A percentile compares a stretch with the other conserved stretches of the same genome.
phyloP scores from a whole-genome alignment of 2,888 invertebrate species.

The Pantelozetes paolii region DNA sequence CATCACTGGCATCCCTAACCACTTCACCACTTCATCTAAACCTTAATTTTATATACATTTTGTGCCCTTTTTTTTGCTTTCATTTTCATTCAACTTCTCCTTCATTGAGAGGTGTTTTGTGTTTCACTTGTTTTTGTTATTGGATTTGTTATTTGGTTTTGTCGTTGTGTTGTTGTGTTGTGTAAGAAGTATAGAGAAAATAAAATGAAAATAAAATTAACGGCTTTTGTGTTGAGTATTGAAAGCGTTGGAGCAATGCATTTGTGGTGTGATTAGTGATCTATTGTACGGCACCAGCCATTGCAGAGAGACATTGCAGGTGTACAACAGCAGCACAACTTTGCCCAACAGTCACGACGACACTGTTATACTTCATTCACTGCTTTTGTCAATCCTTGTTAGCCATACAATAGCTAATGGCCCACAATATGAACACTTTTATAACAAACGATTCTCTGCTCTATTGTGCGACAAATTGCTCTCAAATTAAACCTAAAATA shows the following conservation, averaged over 20 bases:
- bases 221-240: conserved; percentile 23
- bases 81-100: not conserved
- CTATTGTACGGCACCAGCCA: conserved; percentile 28
- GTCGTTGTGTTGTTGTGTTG: not conserved
- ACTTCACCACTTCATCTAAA: not conserved
- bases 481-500: conserved; percentile 17
- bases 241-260: conserved; percentile 21
- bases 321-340: conserved; percentile 18
- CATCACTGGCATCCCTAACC: conserved; percentile 4
- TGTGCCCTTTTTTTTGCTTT: not conserved
- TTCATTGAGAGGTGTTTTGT: not conserved
- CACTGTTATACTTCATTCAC: conserved; percentile 25
- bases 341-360: conserved; percentile 32
- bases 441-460: conserved; percentile 14
- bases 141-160: not conserved
- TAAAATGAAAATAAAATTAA: conserved; percentile 34
- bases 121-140: not conserved
- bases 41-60: not conserved
- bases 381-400: conserved; percentile 28
- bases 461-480: conserved; percentile 30
- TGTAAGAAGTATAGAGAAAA: not conserved
- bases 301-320: conserved; percentile 22
- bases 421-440: conserved; percentile 18
- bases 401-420: conserved; percentile 24
- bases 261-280: conserved; percentile 34